Base-by-base conservation (phyloP, 2,797 vertebrate genomes). In the Capromys pilorides region DNA sequence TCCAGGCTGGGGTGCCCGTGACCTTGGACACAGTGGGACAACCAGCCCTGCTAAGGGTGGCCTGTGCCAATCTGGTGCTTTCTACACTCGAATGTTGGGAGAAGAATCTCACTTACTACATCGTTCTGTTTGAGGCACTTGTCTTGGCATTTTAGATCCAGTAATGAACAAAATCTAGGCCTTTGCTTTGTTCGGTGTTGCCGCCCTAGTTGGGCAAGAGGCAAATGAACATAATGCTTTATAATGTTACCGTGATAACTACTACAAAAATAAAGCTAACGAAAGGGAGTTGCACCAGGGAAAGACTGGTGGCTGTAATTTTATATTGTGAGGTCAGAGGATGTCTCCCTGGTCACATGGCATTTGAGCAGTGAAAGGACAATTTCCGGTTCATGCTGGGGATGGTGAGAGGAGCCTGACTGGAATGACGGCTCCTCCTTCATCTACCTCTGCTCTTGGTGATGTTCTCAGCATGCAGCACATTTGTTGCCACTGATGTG, bases 401-500 rank as follows among this genome's bases (percentile, higher is more conserved):
- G 78, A 86, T 26, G 85, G 57, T 26, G 57, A 94, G 91, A 94
- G 31, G 54, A 96, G 88, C 91, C 33, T 87, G 73, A 91, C 90
- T 61, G 94, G 88, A 96, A 97, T 93, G 94, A 95, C 39, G 95
- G 93, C 36, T 88, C 83, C 12, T 95, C 91, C 96, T 97, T 94
- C 82, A 97, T 96, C 87, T 96, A 71, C 95, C 88, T 95, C 87
- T 67, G 67, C 67, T 82, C 39, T 45, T 75, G 31, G 96, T 91
- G 88, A 96, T 98, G 96, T 97, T 96, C 96, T 98, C 78, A 97
- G 97, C 88, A n/a, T 97, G 98, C 97, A 98, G 98, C 98, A 96
- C 96, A 97, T 95, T 97, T 98, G 98, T 98, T 97, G 98, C 98
- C 98, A 98, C 98, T 97, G 90, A 95, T 98, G 98, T 93, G 57